Evolutionary conservation across 2,797 vertebrate species (phyloP).

Genomic region (Cynopterus sphinx): DNA sequence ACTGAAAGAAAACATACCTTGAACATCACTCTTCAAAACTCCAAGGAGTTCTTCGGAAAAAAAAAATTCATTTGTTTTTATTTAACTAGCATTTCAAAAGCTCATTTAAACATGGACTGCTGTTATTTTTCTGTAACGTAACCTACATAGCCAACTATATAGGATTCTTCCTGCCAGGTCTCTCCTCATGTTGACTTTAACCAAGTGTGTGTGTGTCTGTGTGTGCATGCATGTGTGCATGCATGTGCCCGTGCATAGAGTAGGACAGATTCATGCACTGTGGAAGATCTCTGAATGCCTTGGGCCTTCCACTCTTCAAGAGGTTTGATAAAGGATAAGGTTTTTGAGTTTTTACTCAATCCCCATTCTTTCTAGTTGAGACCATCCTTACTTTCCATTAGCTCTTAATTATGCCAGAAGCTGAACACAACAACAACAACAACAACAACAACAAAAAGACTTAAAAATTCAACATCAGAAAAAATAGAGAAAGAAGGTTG

Average conservation of each 20-base stretch:
- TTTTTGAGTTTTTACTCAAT: not conserved
- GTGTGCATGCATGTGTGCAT: not conserved
- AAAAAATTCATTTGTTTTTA: slow-evolving; percentile 16
- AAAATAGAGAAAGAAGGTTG: slow-evolving; percentile 34
- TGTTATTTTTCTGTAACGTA: slow-evolving; percentile 11
- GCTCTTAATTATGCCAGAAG: not conserved
- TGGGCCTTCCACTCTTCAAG: not conserved
- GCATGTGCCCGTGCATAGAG: not conserved
- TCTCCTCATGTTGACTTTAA: not conserved
- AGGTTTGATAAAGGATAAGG: not conserved
- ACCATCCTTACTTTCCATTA: not conserved
- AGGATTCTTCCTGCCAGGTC: not conserved
- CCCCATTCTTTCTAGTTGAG: not conserved
- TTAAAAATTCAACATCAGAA: slow-evolving; percentile 16
- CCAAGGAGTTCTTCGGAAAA: slow-evolving; percentile 1
- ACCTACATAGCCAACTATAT: not conserved
- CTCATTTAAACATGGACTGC: slow-evolving; percentile 39
- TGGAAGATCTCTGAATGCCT: not conserved
- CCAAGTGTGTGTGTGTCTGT: not conserved
- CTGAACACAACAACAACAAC: slow-evolving; percentile 2
- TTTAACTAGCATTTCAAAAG: slow-evolving; percentile 49
- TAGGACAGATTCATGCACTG: too few species aligned
- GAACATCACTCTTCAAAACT: slow-evolving; percentile 28
- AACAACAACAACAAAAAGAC: not conserved
- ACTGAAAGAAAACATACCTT: not conserved